Conservation (phyloP, 2,888 invertebrate genomes). For the Lasiommata megera region DNA sequence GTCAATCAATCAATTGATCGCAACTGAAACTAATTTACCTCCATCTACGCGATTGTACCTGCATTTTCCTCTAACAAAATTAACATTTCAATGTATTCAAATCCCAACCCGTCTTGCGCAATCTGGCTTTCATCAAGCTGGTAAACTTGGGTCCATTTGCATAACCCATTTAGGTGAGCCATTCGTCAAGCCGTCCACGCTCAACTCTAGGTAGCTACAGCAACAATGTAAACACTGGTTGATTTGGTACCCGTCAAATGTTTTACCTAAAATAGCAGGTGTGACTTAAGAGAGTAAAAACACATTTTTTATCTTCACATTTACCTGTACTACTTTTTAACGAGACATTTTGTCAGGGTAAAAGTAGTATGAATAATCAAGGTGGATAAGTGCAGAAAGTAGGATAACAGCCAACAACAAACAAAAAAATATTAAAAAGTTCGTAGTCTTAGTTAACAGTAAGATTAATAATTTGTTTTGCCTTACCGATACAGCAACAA, state of each 20-base stretch:
- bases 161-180: conserved; percentile 51
- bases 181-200: conserved; percentile 32
- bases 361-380: no score
- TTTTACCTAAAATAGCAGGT: no score
- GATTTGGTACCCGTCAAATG: not conserved
- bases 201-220: conserved; percentile 3
- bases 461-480: no score
- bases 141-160: conserved; percentile 47
- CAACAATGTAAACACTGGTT: not conserved
- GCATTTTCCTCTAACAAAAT: conserved; percentile 18
- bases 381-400: no score
- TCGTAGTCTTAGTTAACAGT: no score
- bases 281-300: no score
- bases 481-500: no score
- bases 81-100: conserved; percentile 30
- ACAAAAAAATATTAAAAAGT: no score
- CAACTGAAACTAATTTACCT: conserved; percentile 6
- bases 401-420: no score
- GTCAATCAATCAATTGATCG: not conserved
- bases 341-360: no score
- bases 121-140: conserved; percentile 36
- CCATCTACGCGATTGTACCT: not conserved
- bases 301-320: no score
- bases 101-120: conserved; percentile 28
- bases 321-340: no score